phyloP scores from a whole-genome alignment of 2,113 vertebrate genomes.

The Grammomys dolichurus region DNA sequence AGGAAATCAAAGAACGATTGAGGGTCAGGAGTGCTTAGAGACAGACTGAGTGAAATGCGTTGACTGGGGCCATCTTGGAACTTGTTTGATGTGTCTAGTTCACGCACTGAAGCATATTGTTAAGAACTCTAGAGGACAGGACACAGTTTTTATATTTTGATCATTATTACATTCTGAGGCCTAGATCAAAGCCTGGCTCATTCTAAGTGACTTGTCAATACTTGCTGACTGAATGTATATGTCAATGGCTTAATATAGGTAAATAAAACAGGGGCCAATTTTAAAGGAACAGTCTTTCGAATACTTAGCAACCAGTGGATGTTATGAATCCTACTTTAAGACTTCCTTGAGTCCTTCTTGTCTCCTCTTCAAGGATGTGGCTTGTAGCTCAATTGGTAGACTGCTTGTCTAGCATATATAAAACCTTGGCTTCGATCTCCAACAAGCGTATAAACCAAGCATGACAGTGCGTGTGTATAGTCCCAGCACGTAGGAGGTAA shows the following conservation, averaged over 20 bases:
- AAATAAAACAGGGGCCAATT: neutral
- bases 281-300: slow-evolving; percentile 8
- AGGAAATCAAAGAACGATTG: neutral
- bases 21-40: neutral
- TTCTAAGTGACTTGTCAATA: neutral
- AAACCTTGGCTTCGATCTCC: neutral
- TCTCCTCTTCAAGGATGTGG: neutral
- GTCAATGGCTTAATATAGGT: neutral
- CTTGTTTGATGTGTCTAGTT: neutral
- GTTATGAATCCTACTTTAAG: neutral
- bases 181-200: neutral
- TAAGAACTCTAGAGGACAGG: neutral
- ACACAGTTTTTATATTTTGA: slow-evolving; percentile 14
- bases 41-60: neutral
- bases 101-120: neutral
- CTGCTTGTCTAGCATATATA: neutral
- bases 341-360: slow-evolving; percentile 31
- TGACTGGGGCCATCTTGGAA: neutral
- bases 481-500: neutral
- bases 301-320: neutral
- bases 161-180: neutral
- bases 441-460: neutral
- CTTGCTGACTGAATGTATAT: neutral
- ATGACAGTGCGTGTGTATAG: neutral
- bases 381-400: no score